These are phyloP conservation scores for Sebastes miniatus DNA, from an alignment of 2,797 vertebrate genomes.

Conservation along the genomic window DNA sequence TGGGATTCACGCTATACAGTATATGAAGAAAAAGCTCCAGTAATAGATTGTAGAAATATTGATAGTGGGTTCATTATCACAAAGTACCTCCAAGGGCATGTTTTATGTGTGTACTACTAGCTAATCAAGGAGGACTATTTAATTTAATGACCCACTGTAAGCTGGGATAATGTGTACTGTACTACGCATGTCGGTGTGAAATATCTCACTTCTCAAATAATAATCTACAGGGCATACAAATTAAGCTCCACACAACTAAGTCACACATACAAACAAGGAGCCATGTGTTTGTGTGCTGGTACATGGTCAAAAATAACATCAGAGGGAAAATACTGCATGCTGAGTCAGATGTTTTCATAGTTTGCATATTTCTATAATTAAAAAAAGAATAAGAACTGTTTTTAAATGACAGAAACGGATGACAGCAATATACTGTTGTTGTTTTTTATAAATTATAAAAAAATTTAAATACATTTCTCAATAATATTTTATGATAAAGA, in stretches of 20 bases:
- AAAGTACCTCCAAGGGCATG: not conserved
- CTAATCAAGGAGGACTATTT: not conserved
- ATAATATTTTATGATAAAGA: not conserved
- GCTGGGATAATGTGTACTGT: not conserved
- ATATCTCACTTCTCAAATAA: not conserved
- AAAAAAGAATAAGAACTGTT: not conserved
- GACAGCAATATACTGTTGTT: not conserved
- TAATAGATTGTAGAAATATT: constrained; percentile 5
- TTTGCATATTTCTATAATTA: not conserved
- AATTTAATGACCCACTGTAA: not conserved
- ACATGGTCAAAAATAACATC: not conserved
- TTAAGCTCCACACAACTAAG: not conserved
- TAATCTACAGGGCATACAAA: not conserved
- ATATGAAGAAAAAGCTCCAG: not conserved
- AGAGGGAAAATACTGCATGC: not conserved
- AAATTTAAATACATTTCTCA: not conserved
- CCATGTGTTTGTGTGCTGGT: not conserved
- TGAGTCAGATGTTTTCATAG: not conserved
- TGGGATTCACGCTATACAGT: not conserved
- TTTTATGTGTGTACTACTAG: not conserved
- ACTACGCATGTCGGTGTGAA: not conserved
- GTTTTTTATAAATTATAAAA: not conserved
- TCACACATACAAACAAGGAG: not conserved
- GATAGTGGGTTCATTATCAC: not conserved
- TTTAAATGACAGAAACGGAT: not conserved